Percentiles rank a stretch among this genome's conserved stretches.
Evolutionary conservation across 2,888 invertebrate species (phyloP).

Genomic region (Embidobia sp.): DNA sequence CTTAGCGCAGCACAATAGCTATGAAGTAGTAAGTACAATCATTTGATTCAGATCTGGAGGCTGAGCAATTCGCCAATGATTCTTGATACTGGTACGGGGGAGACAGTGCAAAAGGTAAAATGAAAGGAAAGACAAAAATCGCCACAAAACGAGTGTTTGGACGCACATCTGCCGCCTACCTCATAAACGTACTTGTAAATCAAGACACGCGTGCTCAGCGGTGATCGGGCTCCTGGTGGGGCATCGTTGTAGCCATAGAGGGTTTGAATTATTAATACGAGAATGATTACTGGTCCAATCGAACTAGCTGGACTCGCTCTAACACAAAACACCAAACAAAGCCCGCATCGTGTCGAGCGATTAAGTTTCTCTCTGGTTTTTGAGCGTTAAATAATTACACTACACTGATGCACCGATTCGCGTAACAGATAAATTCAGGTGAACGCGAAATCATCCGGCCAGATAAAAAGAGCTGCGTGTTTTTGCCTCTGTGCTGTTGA

Average conservation of each 20-base stretch:
- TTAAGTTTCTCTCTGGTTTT: constrained; percentile 70
- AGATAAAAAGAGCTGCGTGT: no score
- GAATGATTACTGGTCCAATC: constrained; percentile 75
- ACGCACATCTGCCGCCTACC: constrained; percentile 76
- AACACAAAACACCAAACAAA: constrained; percentile 70
- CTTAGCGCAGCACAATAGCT: neutral
- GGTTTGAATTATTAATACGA: constrained; percentile 77
- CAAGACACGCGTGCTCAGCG: constrained; percentile 71
- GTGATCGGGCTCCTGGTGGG: constrained; percentile 67
- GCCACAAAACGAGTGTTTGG: constrained; percentile 56
- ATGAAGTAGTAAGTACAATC: constrained; percentile 21
- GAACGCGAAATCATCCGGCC: constrained; percentile 37
- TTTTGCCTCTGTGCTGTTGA: no score
- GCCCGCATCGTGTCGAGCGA: constrained; percentile 72
- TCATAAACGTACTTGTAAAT: constrained; percentile 78
- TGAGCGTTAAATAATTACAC: constrained; percentile 41
- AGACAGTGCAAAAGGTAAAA: constrained; percentile 43
- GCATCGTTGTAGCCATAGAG: constrained; percentile 65
- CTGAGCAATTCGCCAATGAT: constrained; percentile 24
- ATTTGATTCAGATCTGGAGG: constrained; percentile 35
- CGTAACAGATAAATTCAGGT: constrained; percentile 47
- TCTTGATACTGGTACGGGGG: constrained; percentile 24
- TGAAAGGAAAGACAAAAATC: constrained; percentile 29
- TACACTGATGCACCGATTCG: constrained; percentile 29
- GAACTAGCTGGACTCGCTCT: no score